Evolutionary conservation across 2,888 invertebrate genomes (phyloP), one percentile per base, ranked within the genome.

Genomic region (Lasius fuliginosus): DNA sequence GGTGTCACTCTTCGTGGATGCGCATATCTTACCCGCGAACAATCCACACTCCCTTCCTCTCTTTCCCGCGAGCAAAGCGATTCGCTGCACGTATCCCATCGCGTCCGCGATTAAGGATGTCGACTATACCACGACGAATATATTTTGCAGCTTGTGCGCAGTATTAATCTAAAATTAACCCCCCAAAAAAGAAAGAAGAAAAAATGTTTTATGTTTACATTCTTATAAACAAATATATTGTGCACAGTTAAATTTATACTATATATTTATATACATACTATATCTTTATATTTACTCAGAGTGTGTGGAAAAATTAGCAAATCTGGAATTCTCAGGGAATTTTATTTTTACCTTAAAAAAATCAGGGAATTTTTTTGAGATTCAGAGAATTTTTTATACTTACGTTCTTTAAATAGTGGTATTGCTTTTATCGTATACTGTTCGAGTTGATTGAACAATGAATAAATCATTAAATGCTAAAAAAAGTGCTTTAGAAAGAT

Each of bases 1-100:
- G 71, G 11, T 79, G 79, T 79, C 71, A 79, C 33, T 71, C 58
- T 46, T 69, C 33, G 60, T 18, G 71, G 33, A 60, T 60, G 8
- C 42, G 79, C 58, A 68, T 77, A 56, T 68, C 68, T 77, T 77
- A 56, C n/a, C 18, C 27, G 46, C 69, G 30, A 64, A 27, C 46
- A 33, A 69, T 36, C 46, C 18, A 33, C 11, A 23, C 23, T 23
- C 18, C 5, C 5, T 5, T 49, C 49, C 1, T 18, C 18, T 5
- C 1, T 5, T 49, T 49, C 53, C 4, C 23, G 11, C 5, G 58
- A 42, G 33, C 71, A 23, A 46, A 30, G 46, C 58, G 46, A 60
- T 23, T 79, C 33, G 33, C 23, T 15, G 42, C 40, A 53, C 69
- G 42, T 42, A 8, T 68, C 3, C 12, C n/a, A 30, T 58, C 42